A percentile compares a stretch with the other conserved stretches of the same genome.
Conservation (phyloP, 1,140 invertebrate species). For the Oedothorax gibbosus region DNA sequence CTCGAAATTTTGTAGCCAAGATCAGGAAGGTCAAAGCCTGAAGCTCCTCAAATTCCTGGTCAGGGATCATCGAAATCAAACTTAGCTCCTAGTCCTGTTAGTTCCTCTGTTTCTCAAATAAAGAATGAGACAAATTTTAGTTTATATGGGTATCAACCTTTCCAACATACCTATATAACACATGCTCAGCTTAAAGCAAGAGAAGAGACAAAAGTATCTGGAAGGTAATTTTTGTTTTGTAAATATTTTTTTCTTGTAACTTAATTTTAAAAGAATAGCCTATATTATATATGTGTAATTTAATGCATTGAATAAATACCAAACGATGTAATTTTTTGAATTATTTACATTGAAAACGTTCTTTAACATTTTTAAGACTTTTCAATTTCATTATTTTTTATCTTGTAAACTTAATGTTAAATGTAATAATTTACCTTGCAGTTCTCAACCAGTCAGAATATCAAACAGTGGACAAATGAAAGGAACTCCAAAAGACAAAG, state of each 20-base stretch:
- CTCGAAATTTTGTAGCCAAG: slow-evolving; percentile 4
- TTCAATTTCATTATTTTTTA: slow-evolving; percentile 10
- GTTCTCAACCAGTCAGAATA: slow-evolving; percentile 3
- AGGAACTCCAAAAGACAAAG: slow-evolving; percentile 36
- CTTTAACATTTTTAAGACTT: no score
- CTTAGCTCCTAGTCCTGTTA: slow-evolving; percentile 50
- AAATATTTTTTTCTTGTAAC: no score
- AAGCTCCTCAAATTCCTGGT: slow-evolving; percentile 17
- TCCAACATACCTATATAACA: slow-evolving; percentile 74
- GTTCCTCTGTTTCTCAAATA: slow-evolving; percentile 69
- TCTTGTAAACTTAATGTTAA: not conserved
- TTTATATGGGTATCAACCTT: slow-evolving; percentile 77
- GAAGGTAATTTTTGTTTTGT: slow-evolving; percentile 25
- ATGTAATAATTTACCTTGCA: not conserved
- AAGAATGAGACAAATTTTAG: slow-evolving; percentile 81
- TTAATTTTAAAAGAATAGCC: no score
- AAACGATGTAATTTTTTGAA: no score
- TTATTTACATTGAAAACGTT: no score
- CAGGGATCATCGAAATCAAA: slow-evolving; percentile 42
- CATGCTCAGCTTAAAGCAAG: slow-evolving; percentile 68
- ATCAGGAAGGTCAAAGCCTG: slow-evolving; percentile 15
- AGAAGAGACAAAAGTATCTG: slow-evolving; percentile 44
- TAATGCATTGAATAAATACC: no score
- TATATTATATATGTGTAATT: no score
- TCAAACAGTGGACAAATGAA: slow-evolving; percentile 9